Evolutionary conservation across 1,140 invertebrate genomes (phyloP), one percentile per base, ranked within the genome.

Genomic region (Neodiprion lecontei): DNA sequence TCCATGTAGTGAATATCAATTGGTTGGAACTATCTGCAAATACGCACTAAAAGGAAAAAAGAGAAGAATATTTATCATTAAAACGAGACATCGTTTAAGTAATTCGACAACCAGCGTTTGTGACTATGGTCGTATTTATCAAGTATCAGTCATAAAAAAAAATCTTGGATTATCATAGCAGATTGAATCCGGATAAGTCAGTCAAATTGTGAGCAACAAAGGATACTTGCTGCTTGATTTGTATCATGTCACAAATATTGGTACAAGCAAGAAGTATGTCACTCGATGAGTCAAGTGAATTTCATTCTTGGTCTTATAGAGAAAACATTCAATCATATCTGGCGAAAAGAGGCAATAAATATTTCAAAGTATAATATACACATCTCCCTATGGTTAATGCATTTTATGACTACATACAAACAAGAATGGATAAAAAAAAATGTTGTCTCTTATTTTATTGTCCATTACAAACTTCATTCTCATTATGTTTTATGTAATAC

Each of bases 21-120:
- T 94, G 94, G 84, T 97, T 92, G 17, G 89, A 88, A 11, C 92
- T 91, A 86, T 97, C 96, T 49, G 93, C 92, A 86, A 97, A 97
- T 3, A 97, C 91, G 88, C 94, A 95, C 96, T 97, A 91, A 89
- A 74, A 77, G 79, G 86, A 81, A 88, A 89, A 75, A 72, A 80
- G 69, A 76, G 75, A 76, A 67, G 78, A 79, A 76, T 70, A 77
- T 14, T 40, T 12, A 28, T 40, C 7, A 17, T 11, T 69, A 65
- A 76, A 8, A 40, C 10, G 72, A 65, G 48, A 67, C 7, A 5
- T 23, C 5, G 74, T 76, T 21, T 12, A 28, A 7, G 12, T 14
- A 40, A 74, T 40, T 40, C 28, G 28, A 40, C 28, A 40, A 40
- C 2, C 28, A 40, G 28, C 5, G 28, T 40, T 40, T 40, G 28